Conservation (phyloP, 1,140 invertebrate species). For the Lepidostoma basale region DNA sequence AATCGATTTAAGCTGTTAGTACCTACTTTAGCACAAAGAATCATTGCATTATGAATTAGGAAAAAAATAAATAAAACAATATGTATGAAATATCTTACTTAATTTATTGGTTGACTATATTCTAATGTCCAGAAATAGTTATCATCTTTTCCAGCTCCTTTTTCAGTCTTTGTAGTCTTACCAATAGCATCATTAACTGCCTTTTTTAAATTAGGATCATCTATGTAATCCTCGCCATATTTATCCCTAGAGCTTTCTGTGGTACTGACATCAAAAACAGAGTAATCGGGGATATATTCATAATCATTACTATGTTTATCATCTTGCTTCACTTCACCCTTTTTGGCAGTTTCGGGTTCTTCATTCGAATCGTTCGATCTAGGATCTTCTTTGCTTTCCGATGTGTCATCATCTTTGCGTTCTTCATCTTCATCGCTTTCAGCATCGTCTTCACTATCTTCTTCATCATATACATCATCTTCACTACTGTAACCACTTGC, state of each 20-base stretch:
- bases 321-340: not conserved
- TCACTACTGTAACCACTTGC: constrained; percentile 35
- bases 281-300: constrained; percentile 26
- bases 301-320: not conserved
- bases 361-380: constrained; percentile 28
- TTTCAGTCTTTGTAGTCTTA: constrained; percentile 52
- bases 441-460: constrained; percentile 46
- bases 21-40: too few species aligned
- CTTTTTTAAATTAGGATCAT: constrained; percentile 49
- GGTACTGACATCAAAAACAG: constrained; percentile 35
- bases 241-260: not conserved
- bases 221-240: constrained; percentile 33
- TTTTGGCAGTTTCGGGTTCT: constrained; percentile 48
- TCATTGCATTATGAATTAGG: too few species aligned
- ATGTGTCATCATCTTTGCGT: constrained; percentile 20
- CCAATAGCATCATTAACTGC: constrained; percentile 52
- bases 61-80: too few species aligned
- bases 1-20: too few species aligned
- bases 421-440: constrained; percentile 44
- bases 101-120: constrained; percentile 50
- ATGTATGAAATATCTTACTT: constrained; percentile 19
- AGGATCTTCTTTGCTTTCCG: not conserved
- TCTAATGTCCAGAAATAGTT: constrained; percentile 62
- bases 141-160: constrained; percentile 52
- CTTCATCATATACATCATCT: constrained; percentile 36